Base-by-base conservation (phyloP, 2,113 vertebrate species). In the Campylorhamphus procurvoides region DNA sequence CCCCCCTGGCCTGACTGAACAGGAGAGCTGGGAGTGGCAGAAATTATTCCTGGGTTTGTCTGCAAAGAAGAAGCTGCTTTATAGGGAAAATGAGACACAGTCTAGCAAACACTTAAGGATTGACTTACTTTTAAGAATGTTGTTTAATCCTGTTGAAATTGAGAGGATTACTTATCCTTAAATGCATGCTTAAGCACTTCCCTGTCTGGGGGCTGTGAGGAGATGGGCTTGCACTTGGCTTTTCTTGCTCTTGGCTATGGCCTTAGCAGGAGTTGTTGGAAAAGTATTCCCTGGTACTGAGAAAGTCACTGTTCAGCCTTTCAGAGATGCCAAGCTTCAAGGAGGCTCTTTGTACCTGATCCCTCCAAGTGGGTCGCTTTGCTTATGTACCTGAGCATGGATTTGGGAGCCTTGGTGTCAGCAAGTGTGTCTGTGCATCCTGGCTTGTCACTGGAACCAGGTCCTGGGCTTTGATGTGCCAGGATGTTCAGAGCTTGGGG, bases 61-160 rank as follows among this genome's bases (percentile, higher is more conserved):
- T 18, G 52, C 23, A 68, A 56, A 44, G 1, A 11, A 19, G 37
- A 8, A 76, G 13, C 39, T 87, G 25, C 23, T 87, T 64, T 12
- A 39, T 3, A 18, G 82, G 56, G 12, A 76, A 87, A 74, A 91
- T 16, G 72, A 93, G 74, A 44, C 67, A 7, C 42, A 37, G 52
- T 90, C 85, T 52, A 96, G 75, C 87, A 90, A 84, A 55, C 75
- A 44, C 59, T 91, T 69, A 17, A 59, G 74, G 78, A 74, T 58
- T 80, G 85, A 42, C 22, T 96, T 82, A 55, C 71, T 94, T 87
- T 50, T 35, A 93, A 94, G 82, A 83, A 67, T 44, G 84, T 73
- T 69, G 55, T 67, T 94, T 93, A 91, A 97, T 93, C 89, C 75
- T 69, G 77, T 85, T 91, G 94, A 86, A 96, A 93, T 37, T 3